phyloP scores from a whole-genome alignment of 1,140 invertebrate species.

The Nephotettix cincticeps region DNA sequence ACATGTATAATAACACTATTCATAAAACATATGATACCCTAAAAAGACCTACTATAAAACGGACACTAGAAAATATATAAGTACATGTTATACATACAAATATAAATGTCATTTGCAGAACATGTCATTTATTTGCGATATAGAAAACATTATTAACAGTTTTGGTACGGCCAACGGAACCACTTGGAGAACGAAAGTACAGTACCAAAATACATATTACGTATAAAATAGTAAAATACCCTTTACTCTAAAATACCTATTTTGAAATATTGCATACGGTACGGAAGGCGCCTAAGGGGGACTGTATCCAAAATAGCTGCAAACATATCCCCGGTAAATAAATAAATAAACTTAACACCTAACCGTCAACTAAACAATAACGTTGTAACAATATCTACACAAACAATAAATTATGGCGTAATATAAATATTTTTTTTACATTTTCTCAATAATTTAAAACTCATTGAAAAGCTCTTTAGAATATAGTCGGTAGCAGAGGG shows the following conservation, averaged over 20 bases:
- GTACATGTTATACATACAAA: conserved; percentile 35
- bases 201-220: conserved; percentile 41
- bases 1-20: conserved; percentile 36
- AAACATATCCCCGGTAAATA: conserved; percentile 1
- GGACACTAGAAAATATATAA: conserved; percentile 31
- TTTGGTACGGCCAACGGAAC: conserved; percentile 2
- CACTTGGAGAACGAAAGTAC: not conserved
- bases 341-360: not conserved
- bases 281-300: conserved; percentile 14
- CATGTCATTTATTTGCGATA: conserved; percentile 32
- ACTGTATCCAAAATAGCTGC: conserved; percentile 14
- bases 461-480: not conserved
- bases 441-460: too few species aligned
- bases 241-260: conserved; percentile 39
- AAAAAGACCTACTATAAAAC: conserved; percentile 26
- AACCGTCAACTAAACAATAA: not conserved
- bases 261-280: conserved; percentile 13
- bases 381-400: not conserved
- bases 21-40: conserved; percentile 39
- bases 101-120: conserved; percentile 34
- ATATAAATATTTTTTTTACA: too few species aligned
- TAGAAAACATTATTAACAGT: conserved; percentile 20
- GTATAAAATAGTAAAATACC: conserved; percentile 41
- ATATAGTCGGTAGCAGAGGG: not conserved
- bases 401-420: too few species aligned